These are phyloP conservation scores for Drosophila gunungcola DNA, from an alignment of 1,140 invertebrate genomes.

Conservation along the genomic window DNA sequence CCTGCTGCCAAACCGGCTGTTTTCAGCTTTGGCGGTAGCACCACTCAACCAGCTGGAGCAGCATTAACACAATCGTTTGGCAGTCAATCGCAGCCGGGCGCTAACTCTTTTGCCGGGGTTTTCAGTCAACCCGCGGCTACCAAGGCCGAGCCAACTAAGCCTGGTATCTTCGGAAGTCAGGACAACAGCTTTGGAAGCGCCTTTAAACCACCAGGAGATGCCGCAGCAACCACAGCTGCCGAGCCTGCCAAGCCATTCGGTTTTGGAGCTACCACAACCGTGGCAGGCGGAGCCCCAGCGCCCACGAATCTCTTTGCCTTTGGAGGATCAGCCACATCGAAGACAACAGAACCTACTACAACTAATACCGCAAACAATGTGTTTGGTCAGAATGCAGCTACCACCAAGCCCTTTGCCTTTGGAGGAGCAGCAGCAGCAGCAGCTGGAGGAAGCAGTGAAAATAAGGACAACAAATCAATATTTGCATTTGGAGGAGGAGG, in stretches of 20 bases:
- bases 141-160: conserved; percentile 18
- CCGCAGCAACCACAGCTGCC: not conserved
- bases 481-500: conserved; percentile 42
- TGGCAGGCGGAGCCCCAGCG: not conserved
- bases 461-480: conserved; percentile 2
- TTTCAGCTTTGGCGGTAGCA: conserved; percentile 16
- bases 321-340: not conserved
- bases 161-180: conserved; percentile 14
- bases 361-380: not conserved
- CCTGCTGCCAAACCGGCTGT: not conserved
- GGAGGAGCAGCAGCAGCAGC: conserved; percentile 13
- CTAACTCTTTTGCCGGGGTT: conserved; percentile 8
- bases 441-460: not conserved
- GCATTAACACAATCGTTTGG: not conserved
- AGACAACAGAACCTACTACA: conserved; percentile 5
- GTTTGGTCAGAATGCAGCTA: conserved; percentile 25
- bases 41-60: not conserved
- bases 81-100: not conserved
- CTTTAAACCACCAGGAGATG: conserved; percentile 4
- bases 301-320: conserved; percentile 34
- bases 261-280: conserved; percentile 9
- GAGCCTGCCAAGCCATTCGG: conserved; percentile 12
- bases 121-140: conserved; percentile 7
- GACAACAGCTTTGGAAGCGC: conserved; percentile 17
- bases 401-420: conserved; percentile 26